These are phyloP conservation scores for Drosophila gunungcola DNA, from an alignment of 1,140 invertebrate genomes.

Conservation along the genomic window DNA sequence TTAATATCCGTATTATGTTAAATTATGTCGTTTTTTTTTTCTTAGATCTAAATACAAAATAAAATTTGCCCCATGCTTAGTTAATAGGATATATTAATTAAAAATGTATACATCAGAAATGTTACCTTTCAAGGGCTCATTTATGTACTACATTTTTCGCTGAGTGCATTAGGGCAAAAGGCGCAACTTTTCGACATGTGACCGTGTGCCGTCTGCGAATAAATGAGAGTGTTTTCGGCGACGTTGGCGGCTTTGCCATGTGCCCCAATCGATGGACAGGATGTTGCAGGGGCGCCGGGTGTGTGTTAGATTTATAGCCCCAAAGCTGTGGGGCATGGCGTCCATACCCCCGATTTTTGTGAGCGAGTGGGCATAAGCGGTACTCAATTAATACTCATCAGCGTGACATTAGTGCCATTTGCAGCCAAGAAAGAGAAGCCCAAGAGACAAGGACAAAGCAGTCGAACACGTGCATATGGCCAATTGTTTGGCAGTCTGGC, in stretches of 20 bases:
- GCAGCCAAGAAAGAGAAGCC: constrained; percentile 37
- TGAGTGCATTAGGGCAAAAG: constrained; percentile 26
- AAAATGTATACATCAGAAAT: no score
- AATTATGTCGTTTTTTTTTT: no score
- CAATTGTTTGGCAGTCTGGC: constrained; percentile 45
- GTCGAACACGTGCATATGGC: constrained; percentile 62
- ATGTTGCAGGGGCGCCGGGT: constrained; percentile 33
- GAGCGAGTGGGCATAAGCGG: constrained; percentile 46
- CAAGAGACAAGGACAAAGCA: constrained; percentile 56
- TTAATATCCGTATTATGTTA: no score
- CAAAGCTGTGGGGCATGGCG: constrained; percentile 39
- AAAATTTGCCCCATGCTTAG: no score
- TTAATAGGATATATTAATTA: no score
- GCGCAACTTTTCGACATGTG: constrained; percentile 36
- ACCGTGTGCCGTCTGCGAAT: constrained; percentile 10
- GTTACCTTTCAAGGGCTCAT: no score
- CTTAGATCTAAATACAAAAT: no score
- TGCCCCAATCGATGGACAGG: constrained; percentile 23
- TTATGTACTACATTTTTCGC: not conserved
- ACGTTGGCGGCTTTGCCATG: constrained; percentile 30
- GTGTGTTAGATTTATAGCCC: constrained; percentile 72
- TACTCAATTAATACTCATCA: constrained; percentile 83
- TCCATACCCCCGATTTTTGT: not conserved
- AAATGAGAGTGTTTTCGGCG: constrained; percentile 31
- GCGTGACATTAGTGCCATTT: constrained; percentile 80